Conservation (phyloP, 35 echinoderm and acorn worm genomes). For the Stichopus chloronotus region DNA sequence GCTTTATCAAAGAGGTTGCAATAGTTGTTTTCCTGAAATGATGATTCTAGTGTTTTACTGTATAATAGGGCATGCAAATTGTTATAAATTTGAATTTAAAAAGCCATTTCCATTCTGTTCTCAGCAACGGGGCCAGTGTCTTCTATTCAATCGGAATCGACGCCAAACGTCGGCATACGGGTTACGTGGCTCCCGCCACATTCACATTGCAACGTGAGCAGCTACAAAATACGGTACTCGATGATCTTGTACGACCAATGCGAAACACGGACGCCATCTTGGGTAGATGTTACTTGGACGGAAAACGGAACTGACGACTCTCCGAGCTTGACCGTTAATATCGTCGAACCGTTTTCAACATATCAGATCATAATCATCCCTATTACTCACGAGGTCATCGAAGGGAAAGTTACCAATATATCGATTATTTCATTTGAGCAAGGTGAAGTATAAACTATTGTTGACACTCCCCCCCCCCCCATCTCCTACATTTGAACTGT, state of each 20-base stretch:
- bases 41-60: too few species aligned
- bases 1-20: too few species aligned
- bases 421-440: constrained; percentile 12
- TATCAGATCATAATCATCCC: constrained; percentile 24
- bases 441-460: background rate
- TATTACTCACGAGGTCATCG: background rate
- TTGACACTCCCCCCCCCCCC: too few species aligned
- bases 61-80: too few species aligned
- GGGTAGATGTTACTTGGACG: background rate
- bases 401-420: background rate
- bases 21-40: too few species aligned
- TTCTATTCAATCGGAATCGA: background rate
- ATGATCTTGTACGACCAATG: constrained; percentile 8
- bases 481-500: too few species aligned
- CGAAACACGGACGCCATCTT: constrained; percentile 12
- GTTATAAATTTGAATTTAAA: too few species aligned
- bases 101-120: background rate
- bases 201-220: constrained; percentile 14
- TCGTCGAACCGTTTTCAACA: constrained; percentile 11
- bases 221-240: constrained; percentile 29
- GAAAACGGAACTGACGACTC: constrained; percentile 15
- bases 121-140: constrained; percentile 17
- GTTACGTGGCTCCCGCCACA: background rate
- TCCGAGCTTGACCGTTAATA: background rate
- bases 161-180: background rate